Evolutionary conservation across 2,888 invertebrate species (phyloP), one percentile per base, ranked within the genome.

Genomic region (Eupithecia pulchellata): DNA sequence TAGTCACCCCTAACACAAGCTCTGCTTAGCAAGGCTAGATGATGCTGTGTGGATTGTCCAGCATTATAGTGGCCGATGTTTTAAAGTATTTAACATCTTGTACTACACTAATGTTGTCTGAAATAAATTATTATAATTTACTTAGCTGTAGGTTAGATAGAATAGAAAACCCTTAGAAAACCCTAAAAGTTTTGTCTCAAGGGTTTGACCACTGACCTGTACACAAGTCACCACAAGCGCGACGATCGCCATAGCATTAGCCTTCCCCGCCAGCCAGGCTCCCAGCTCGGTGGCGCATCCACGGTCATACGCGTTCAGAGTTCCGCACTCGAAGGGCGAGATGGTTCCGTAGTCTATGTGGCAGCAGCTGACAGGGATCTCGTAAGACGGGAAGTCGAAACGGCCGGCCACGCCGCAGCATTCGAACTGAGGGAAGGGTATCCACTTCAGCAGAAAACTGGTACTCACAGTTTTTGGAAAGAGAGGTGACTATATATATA

Each of bases 351-450:
- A 81, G 65, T 92, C 90, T 17, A 93, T 85, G 29, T 77, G 70
- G 81, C 97, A 97, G 81, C 97, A 97, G 42, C 95, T 95, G n/a
- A 95, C 77, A 0, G 96, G 96, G 20, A 96, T 82, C 32, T 82
- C 82, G 64, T 76, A 81, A 0, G 76, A 69, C 0, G 64, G 34
- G 95, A 96, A 97, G 80, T 97, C 96, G 0, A 79, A 79, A 4
- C 89, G 91, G 29, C 89, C 92, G 0, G 78, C 71, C 0, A 95
- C 93, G 4, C 97, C 97, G 81, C 97, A 97, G 86, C 97, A 97
- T 39, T 92, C 65, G 75, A 96, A 96, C 95, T 97, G 82, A 32
- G n/a, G n/a, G 78, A 65, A n/a, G 79, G 32, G 11, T 5, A n/a
- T n/a, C n/a, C n/a, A n/a, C n/a, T n/a, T n/a, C n/a, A n/a, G n/a